Conservation (phyloP, 2,797 vertebrate genomes). For the Myioborus miniatus region DNA sequence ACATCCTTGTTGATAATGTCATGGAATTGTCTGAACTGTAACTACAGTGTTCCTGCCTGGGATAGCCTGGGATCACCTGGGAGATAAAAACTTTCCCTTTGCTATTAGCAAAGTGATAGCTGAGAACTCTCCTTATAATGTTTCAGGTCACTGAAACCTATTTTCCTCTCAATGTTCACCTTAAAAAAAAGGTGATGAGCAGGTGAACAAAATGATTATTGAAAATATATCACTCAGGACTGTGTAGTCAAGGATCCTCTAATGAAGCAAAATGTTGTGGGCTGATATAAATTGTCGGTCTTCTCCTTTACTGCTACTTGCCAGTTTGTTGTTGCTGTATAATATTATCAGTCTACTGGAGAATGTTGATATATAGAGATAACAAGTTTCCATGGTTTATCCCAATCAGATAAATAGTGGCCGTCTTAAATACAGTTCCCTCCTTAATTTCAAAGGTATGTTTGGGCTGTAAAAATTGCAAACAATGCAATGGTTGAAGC, state of each 20-base stretch:
- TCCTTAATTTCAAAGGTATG: not conserved
- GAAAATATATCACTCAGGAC: not conserved
- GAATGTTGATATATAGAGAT: not conserved
- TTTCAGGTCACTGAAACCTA: not conserved
- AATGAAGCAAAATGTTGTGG: not conserved
- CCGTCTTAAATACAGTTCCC: not conserved
- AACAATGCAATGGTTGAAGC: not conserved
- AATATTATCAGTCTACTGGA: not conserved
- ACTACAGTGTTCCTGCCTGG: not conserved
- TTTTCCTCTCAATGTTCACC: not conserved
- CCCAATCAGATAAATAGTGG: constrained; percentile 22
- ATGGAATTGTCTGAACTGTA: not conserved
- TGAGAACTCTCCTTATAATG: not conserved
- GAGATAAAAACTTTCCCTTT: constrained; percentile 10
- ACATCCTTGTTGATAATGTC: not conserved
- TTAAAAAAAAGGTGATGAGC: not conserved
- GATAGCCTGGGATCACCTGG: not conserved
- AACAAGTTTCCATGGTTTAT: not conserved
- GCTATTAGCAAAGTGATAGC: not conserved
- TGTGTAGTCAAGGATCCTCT: not conserved
- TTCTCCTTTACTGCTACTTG: not conserved
- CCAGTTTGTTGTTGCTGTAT: not conserved
- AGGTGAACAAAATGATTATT: not conserved
- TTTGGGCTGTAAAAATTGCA: not conserved
- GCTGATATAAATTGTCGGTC: not conserved